phyloP scores from a whole-genome alignment of 2,113 vertebrate genomes.

The Catharus fuscescens region DNA sequence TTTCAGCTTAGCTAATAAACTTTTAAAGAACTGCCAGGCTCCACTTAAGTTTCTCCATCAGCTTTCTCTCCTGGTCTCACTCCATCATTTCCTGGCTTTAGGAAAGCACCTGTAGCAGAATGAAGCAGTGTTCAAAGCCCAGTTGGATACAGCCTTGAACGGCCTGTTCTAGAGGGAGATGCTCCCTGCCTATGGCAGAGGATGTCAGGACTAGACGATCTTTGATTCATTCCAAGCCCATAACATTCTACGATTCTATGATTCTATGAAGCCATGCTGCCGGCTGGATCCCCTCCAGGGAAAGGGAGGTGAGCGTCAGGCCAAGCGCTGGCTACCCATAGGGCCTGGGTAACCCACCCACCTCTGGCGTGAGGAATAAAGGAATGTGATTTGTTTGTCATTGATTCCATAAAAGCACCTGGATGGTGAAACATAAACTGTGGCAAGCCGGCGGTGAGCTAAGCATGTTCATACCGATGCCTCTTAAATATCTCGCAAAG shows the following conservation, averaged over 20 bases:
- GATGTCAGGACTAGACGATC: too few species aligned
- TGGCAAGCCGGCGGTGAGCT: neutral
- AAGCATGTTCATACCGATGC: too few species aligned
- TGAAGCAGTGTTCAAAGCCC: neutral
- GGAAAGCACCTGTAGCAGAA: rapidly evolving
- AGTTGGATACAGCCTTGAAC: neutral
- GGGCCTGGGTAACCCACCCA: neutral
- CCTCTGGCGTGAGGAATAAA: neutral
- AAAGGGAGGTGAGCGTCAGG: neutral
- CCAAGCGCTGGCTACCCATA: neutral
- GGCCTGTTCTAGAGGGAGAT: too few species aligned
- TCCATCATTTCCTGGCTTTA: neutral
- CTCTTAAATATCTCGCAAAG: neutral
- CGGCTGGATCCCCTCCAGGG: neutral
- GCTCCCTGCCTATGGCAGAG: neutral
- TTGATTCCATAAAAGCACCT: neutral
- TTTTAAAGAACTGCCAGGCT: neutral
- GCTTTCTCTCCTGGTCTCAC: neutral
- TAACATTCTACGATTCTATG: neutral
- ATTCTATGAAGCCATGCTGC: neutral
- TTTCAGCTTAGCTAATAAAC: neutral
- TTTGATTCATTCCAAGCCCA: neutral
- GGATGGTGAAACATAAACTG: neutral
- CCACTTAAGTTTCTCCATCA: neutral
- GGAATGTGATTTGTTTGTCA: neutral